Evolutionary conservation across 2,113 vertebrate genomes (phyloP), one percentile per base, ranked within the genome.

Genomic region (Stigmatopora argus): DNA sequence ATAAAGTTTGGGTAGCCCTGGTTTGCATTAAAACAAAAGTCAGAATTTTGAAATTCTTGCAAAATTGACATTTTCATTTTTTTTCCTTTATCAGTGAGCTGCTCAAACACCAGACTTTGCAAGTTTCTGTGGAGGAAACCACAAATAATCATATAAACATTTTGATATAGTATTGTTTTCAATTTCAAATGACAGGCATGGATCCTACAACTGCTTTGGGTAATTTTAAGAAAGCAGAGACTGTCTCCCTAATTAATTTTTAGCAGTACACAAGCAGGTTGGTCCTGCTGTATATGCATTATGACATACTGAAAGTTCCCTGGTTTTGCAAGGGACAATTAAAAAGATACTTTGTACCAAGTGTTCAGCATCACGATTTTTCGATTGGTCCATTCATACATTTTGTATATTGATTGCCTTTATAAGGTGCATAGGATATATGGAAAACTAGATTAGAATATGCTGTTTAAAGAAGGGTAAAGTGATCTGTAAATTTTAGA

Each of bases 191-290:
- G 41, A 48, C 14, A 21, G 41, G 52, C 47, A 46, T 60, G 64
- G 34, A 51, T 61, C 70, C 65, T 70, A 11, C 65, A 51, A 15
- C 61, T 56, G 65, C 78, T 73, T 70, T 66, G 21, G 73, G 75
- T 56, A 53, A 68, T 76, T 74, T 73, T 15, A 47, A 53, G 60
- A 66, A 78, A 74, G 68, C 69, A 1, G 13, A 57, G 48, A 73
- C 70, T 41, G 44, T 12, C 34, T 67, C 34, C 31, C 72, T 85
- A 82, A 80, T 78, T 77, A 75, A 64, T n/a, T 34, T 51, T 71
- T 38, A 19, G 60, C 58, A 78, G 74, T 59, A 57, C 51, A 68
- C 71, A 60, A 80, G 69, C 78, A 75, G 72, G 80, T 82, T 82
- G 65, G 66, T 80, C 82, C 74, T 70, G 74, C 55, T 69, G 21